A percentile compares a stretch with the other conserved stretches of the same genome.
Conservation (phyloP, 2,113 vertebrate genomes). For the Pteropus alecto region DNA sequence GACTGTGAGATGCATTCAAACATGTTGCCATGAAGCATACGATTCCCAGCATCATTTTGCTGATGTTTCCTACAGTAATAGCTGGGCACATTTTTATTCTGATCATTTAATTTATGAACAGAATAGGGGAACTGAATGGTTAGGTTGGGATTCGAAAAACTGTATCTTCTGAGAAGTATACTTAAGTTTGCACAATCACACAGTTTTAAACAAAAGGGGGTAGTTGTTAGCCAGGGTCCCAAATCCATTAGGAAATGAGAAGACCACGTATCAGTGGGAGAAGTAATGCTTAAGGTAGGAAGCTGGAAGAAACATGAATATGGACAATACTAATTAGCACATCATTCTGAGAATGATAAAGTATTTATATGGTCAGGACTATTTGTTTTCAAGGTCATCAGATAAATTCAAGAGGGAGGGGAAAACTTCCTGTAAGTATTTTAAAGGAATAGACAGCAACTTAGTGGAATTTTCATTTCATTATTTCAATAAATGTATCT, state of each 20-base stretch:
- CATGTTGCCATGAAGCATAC: slow-evolving; percentile 40
- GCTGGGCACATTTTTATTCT: slow-evolving; percentile 28
- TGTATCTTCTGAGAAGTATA: slow-evolving; percentile 64
- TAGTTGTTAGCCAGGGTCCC: slow-evolving; percentile 59
- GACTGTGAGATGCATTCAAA: slow-evolving; percentile 27
- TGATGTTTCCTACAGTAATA: not conserved
- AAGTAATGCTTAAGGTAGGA: not conserved
- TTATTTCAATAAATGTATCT: not conserved
- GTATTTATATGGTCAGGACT: not conserved
- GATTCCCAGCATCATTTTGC: not conserved
- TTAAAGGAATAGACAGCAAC: not conserved
- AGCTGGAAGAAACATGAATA: not conserved
- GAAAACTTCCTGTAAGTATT: not conserved
- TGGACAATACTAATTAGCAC: not conserved
- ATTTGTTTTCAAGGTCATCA: slow-evolving; percentile 1
- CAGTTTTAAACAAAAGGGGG: slow-evolving; percentile 68
- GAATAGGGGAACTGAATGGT: slow-evolving; percentile 49
- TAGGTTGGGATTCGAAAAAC: slow-evolving; percentile 59
- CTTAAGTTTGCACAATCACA: slow-evolving; percentile 67
- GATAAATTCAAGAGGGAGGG: not conserved
- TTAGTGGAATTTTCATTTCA: not conserved
- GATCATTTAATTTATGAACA: slow-evolving; percentile 41
- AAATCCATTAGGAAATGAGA: slow-evolving; percentile 60
- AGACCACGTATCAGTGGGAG: not conserved
- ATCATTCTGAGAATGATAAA: not conserved